Evolutionary conservation across 92 coral and sea anemone genomes (phyloP).

Genomic region (Phenganax marumi): DNA sequence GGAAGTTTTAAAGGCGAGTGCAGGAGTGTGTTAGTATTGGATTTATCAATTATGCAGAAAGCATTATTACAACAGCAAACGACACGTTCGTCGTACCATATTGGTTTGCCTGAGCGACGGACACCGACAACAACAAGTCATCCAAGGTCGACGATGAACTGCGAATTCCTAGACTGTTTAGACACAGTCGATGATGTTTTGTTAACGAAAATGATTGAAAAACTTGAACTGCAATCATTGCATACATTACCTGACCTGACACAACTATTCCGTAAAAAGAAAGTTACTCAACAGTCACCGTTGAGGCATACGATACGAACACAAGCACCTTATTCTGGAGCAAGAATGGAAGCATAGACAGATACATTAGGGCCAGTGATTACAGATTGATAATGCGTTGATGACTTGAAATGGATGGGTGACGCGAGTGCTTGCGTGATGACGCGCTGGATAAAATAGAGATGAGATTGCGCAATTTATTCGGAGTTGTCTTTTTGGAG

Average conservation of each 20-base stretch:
- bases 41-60: conserved; percentile 10
- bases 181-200: conserved; percentile 39
- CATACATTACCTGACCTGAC: conserved; percentile 37
- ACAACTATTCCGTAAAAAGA: conserved; percentile 12
- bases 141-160: conserved; percentile 4
- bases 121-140: not conserved
- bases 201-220: conserved; percentile 33
- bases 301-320: not conserved
- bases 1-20: not conserved
- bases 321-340: not conserved
- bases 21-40: not conserved
- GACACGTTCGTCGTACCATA: not conserved
- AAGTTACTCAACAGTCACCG: not conserved
- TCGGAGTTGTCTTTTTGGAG: not conserved
- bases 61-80: conserved; percentile 21
- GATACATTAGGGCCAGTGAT: not conserved
- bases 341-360: conserved; percentile 12
- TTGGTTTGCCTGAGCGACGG: not conserved
- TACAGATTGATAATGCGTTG: too few species aligned
- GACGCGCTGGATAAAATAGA: too few species aligned
- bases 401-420: too few species aligned
- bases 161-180: conserved; percentile 36
- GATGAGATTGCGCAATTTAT: not conserved
- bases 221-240: conserved; percentile 34
- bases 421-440: too few species aligned